Evolutionary conservation across 2,888 invertebrate species (phyloP), one percentile per base, ranked within the genome.

Genomic region (Coecobrya sp.): DNA sequence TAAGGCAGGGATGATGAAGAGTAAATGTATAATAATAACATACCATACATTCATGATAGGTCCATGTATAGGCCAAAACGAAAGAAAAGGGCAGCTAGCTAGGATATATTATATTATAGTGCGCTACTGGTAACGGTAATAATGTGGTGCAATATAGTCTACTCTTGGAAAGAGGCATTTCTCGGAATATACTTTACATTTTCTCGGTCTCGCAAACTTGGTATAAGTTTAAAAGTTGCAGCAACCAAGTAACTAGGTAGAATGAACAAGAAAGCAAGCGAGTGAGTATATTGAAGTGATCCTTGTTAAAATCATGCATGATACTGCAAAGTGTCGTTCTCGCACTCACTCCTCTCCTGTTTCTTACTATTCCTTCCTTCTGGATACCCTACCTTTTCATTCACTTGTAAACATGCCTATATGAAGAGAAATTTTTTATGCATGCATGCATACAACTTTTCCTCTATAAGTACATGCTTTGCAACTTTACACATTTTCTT

Each of bases 401-500:
- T 65, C 42, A 84, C 25, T 16, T 11, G 22, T 2, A 68, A 16
- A 76, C 30, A 52, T 52, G 59, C 59, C 27, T 52, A 27, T 27
- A 52, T 30, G n/a, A 27, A 19, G 25, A 76, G 55, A 10, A 70
- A 70, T 42, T 70, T 70, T 42, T 52, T 84, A 68, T 73, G 82
- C 55, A 52, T 70, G 81, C 81, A 62, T 82, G 62, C 62, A 42
- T 42, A 42, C 76, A 27, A 49, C 11, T 27, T 52, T 81, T 52
- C 52, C 27, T 59, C 19, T 13, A 36, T 22, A 68, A 36, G 82
- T 42, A 62, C 19, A 42, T 62, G 82, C 62, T 52, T 42, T 45
- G 70, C 49, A 89, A 52, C 52, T 89, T 89, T 84, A 42, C 76
- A 88, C 81, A 59, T 55, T 86, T 86, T 42, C 49, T 30, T 81